phyloP scores from a whole-genome alignment of 2,113 vertebrate species.

The Lonchura striata region DNA sequence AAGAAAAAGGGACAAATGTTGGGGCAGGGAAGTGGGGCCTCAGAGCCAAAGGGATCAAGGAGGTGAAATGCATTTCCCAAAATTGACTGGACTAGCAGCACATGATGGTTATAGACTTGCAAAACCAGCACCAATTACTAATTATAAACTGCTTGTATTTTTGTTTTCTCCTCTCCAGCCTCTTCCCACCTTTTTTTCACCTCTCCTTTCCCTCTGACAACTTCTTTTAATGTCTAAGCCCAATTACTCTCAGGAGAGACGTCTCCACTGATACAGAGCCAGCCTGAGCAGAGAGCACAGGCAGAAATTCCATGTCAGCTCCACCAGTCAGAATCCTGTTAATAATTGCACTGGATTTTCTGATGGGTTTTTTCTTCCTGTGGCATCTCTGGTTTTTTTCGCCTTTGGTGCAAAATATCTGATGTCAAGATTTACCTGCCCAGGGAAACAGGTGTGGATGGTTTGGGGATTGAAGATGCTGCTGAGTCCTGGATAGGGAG shows the following conservation, averaged over 20 bases:
- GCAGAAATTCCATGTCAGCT: neutral
- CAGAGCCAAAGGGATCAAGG: accelerated
- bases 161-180: neutral
- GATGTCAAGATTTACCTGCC: neutral
- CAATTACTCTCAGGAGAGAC: neutral
- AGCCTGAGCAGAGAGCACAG: neutral
- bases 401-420: neutral
- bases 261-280: neutral
- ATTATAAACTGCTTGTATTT: neutral
- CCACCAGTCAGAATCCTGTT: neutral
- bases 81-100: neutral
- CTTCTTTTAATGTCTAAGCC: neutral
- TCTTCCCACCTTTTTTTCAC: neutral
- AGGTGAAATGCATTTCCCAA: neutral
- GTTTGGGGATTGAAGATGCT: neutral
- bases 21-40: neutral
- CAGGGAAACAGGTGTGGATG: neutral
- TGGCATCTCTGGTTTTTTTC: neutral
- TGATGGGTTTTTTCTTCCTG: neutral
- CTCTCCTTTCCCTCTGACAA: neutral
- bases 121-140: neutral
- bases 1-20: accelerated
- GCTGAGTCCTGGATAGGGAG: neutral
- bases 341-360: neutral
- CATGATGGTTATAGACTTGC: accelerated